Evolutionary conservation across 2,797 vertebrate genomes (phyloP).

Genomic region (Cichlasoma orientale): DNA sequence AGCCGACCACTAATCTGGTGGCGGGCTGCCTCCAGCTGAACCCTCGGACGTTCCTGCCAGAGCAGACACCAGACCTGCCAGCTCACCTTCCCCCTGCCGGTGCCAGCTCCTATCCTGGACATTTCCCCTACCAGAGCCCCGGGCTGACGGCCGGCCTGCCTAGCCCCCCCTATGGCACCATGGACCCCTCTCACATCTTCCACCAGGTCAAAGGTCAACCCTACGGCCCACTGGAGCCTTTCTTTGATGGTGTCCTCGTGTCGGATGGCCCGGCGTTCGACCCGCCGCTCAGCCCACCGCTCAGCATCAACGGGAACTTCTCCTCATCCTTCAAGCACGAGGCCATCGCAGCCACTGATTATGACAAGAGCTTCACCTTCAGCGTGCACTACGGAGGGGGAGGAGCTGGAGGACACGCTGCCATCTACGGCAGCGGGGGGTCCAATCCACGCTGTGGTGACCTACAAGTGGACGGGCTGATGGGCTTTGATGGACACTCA

Average conservation of each 20-base stretch:
- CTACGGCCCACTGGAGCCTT: constrained; percentile 91
- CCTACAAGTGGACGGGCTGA: constrained; percentile 88
- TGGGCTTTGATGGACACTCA: constrained; percentile 91
- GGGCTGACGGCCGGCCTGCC: constrained; percentile 94
- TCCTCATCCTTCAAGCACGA: constrained; percentile 97
- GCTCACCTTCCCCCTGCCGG: constrained; percentile 86
- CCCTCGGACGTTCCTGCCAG: constrained; percentile 94
- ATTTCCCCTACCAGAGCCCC: constrained; percentile 92
- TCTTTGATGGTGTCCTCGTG: constrained; percentile 89
- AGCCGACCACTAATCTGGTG: constrained; percentile 96
- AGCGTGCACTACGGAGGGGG: constrained; percentile 88
- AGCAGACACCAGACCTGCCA: constrained; percentile 91
- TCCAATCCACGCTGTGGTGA: constrained; percentile 85
- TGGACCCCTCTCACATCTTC: constrained; percentile 97
- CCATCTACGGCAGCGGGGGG: constrained; percentile 78
- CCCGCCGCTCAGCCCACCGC: constrained; percentile 93
- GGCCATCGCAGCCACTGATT: constrained; percentile 30
- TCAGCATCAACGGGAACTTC: constrained; percentile 98
- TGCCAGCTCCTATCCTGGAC: constrained; percentile 81
- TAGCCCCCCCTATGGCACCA: constrained; percentile 95
- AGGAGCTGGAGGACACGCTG: constrained; percentile 80
- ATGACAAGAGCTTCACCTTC: constrained; percentile 85
- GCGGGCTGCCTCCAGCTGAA: constrained; percentile 97
- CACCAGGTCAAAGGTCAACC: constrained; percentile 91
- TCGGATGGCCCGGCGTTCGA: constrained; percentile 92